Evolutionary conservation across 2,888 invertebrate species (phyloP), one percentile per base, ranked within the genome.

Genomic region (Oligia strigilis): DNA sequence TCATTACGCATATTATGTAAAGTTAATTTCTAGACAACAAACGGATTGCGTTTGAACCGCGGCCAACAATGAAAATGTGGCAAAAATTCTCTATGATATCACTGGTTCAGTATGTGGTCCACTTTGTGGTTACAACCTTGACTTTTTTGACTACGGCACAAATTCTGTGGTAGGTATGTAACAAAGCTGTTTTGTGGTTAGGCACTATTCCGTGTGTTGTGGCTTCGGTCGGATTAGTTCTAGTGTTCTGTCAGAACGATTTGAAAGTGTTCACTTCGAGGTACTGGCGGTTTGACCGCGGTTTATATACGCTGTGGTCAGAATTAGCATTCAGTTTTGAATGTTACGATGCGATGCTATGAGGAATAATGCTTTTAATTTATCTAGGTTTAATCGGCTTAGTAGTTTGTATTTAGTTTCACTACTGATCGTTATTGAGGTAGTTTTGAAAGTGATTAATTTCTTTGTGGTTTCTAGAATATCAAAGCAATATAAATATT

Each of bases 141-240:
- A 77, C 58, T 84, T 85, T 87, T 83, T 88, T 81, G 67, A 83
- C 80, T 81, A 62, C 67, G 71, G 65, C 58, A 65, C 80, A 72
- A 77, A 82, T 88, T 88, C 81, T 88, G 81, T 88, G 82, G 82
- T 79, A 82, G 81, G 82, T 79, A 82, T 72, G 82, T 82, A 80
- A 82, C 89, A 88, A 85, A 86, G 88, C 80, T 67, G 72, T 75
- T 73, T 81, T 87, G 88, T 80, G 88, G 89, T 89, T 55, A 67
- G 67, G 66, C 77, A 87, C 86, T 87, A 87, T 81, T 84, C 76
- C 86, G 82, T 88, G 81, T 87, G 82, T 88, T 88, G 89, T 84
- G 89, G 89, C 75, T 85, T 85, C 55, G 62, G 75, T 66, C 66
- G 78, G 84, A 89, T 89, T 88, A 84, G 85, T 67, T 78, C 65